A percentile compares a stretch with the other conserved stretches of the same genome.
phyloP scores from a whole-genome alignment of 2,797 vertebrate species.

The Acestrorhynchus altus region DNA sequence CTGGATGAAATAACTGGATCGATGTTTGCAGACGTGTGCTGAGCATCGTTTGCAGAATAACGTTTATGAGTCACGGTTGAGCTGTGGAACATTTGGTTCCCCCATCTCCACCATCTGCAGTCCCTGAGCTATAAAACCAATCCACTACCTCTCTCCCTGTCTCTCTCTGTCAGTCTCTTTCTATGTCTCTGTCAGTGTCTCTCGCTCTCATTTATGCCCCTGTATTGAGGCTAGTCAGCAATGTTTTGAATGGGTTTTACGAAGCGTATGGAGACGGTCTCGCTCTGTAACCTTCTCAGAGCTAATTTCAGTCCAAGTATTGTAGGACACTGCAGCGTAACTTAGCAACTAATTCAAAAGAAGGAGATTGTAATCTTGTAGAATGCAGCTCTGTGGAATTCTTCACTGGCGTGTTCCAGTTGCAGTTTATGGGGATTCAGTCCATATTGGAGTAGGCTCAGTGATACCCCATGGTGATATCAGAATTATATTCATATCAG shows the following conservation, averaged over 20 bases:
- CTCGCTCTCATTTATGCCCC: not conserved
- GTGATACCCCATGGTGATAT: no score
- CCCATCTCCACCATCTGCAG: not conserved
- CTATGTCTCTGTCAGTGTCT: not conserved
- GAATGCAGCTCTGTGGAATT: constrained; percentile 14
- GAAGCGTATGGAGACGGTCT: constrained; percentile 11
- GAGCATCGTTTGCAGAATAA: not conserved
- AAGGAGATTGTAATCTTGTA: not conserved
- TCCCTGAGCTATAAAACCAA: constrained; percentile 14
- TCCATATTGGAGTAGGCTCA: not conserved
- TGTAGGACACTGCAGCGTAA: not conserved
- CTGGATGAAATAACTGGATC: not conserved
- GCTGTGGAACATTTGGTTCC: constrained; percentile 12
- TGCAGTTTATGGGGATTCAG: not conserved
- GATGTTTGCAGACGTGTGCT: constrained; percentile 14
- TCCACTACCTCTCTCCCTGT: not conserved
- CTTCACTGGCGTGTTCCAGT: not conserved
- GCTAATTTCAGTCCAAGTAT: constrained; percentile 3
- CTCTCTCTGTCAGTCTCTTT: no score
- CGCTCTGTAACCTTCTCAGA: constrained; percentile 13
- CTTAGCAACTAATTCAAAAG: constrained; percentile 21
- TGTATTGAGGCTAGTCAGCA: constrained; percentile 4
- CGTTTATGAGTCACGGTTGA: not conserved
- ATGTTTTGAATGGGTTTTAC: constrained; percentile 25
- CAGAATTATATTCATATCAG: no score